Percentiles rank a stretch among this genome's conserved stretches.
Evolutionary conservation across 2,888 invertebrate genomes (phyloP).

Genomic region (Metacarcinus magister): DNA sequence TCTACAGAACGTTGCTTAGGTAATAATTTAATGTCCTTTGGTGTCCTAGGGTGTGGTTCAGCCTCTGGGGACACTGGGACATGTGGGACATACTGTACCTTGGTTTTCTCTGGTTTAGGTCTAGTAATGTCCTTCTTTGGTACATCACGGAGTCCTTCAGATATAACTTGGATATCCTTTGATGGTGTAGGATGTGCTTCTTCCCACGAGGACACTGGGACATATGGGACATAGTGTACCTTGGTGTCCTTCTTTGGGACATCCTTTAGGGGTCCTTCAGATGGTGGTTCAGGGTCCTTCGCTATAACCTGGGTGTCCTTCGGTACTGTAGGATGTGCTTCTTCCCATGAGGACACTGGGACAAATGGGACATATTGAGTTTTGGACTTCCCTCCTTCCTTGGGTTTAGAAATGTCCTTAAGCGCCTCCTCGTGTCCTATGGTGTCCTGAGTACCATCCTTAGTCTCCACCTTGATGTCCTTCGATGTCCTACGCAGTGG

Average conservation of each 20-base stretch:
- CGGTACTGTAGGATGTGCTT: background rate
- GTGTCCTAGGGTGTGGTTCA: background rate
- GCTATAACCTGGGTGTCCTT: background rate
- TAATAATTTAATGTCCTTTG: background rate
- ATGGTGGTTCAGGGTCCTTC: background rate
- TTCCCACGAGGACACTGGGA: background rate
- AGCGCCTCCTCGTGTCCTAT: background rate
- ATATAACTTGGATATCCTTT: background rate
- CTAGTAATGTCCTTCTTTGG: background rate
- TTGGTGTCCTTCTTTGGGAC: background rate
- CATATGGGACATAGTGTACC: background rate
- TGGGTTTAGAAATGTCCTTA: background rate
- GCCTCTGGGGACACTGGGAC: background rate
- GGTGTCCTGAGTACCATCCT: background rate
- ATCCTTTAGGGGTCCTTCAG: background rate
- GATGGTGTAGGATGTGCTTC: background rate
- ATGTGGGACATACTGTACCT: slow-evolving; percentile 68
- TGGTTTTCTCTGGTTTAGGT: background rate
- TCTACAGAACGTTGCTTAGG: slow-evolving; percentile 12
- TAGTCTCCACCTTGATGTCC: background rate
- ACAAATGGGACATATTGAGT: slow-evolving; percentile 70
- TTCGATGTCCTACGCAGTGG: background rate
- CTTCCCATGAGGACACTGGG: background rate
- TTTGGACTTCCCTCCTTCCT: background rate
- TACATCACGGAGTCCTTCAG: background rate